A percentile compares a stretch with the other conserved stretches of the same genome.
Conservation (phyloP, 2,797 vertebrate species). For the Naso thynnoides region DNA sequence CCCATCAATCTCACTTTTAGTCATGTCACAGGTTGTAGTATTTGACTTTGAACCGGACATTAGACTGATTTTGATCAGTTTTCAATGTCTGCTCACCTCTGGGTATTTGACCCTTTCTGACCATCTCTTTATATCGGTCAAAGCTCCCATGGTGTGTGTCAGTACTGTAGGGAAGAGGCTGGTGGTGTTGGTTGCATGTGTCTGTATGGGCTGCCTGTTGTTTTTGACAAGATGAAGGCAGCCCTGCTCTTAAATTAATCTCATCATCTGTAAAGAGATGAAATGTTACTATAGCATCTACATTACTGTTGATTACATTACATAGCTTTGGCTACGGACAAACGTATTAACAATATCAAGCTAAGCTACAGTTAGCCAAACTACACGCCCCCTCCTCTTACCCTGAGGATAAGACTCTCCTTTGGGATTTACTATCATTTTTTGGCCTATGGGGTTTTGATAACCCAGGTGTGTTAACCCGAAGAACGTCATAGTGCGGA, state of each 20-base stretch:
- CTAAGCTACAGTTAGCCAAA: background rate
- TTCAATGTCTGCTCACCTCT: constrained; percentile 59
- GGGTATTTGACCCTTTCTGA: constrained; percentile 53
- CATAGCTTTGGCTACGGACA: too few relatives aligned
- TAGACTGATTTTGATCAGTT: background rate
- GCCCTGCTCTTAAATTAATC: background rate
- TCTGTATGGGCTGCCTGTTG: constrained; percentile 34
- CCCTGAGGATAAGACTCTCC: constrained; percentile 30
- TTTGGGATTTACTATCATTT: constrained; percentile 41
- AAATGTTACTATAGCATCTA: background rate
- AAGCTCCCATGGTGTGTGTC: constrained; percentile 79
- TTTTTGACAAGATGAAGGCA: constrained; percentile 15
- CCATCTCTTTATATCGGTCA: constrained; percentile 70
- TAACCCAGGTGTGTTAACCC: constrained; percentile 82
- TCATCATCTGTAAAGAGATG: constrained; percentile 37
- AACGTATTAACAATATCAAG: too few relatives aligned
- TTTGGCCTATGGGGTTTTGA: constrained; percentile 79
- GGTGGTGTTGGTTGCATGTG: constrained; percentile 25
- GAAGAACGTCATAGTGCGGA: constrained; percentile 84
- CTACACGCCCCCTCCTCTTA: constrained; percentile 26
- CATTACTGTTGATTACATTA: too few relatives aligned
- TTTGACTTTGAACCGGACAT: background rate
- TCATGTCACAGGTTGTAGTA: background rate
- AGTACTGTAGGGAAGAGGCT: constrained; percentile 53
- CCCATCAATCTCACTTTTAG: background rate